phyloP scores from a whole-genome alignment of 2,888 invertebrate genomes.

The Acrocyrtus sp. region DNA sequence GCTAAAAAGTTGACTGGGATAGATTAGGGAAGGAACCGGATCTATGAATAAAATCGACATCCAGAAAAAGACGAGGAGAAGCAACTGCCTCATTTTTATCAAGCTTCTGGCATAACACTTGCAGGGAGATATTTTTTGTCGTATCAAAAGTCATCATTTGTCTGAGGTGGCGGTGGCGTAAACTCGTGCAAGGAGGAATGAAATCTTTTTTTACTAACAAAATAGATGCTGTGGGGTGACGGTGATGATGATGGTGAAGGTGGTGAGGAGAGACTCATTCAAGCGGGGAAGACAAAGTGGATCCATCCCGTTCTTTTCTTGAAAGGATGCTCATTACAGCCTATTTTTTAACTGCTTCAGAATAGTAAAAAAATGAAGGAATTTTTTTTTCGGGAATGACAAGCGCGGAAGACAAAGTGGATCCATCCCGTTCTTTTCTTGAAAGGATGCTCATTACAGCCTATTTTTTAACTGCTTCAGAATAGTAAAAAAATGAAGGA shows the following conservation, averaged over 20 bases:
- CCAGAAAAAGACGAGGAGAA: neutral
- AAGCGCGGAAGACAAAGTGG: slow-evolving; percentile 32
- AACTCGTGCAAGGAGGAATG: neutral
- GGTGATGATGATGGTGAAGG: neutral
- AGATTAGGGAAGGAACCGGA: slow-evolving; percentile 41
- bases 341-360: neutral
- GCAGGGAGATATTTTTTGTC: neutral
- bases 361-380: slow-evolving; percentile 2
- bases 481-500: slow-evolving; percentile 2
- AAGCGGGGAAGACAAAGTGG: slow-evolving; percentile 32
- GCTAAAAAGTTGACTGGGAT: slow-evolving; percentile 14
- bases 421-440: too few species aligned
- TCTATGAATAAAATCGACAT: slow-evolving; percentile 30
- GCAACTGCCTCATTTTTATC: neutral
- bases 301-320: too few species aligned
- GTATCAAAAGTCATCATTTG: neutral
- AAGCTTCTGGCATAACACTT: neutral
- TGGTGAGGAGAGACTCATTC: slow-evolving; percentile 17
- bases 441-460: slow-evolving; percentile 6
- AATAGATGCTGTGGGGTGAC: neutral
- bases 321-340: slow-evolving; percentile 6
- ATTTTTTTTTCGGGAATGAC: too few species aligned
- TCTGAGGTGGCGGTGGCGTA: neutral
- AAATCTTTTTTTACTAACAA: neutral
- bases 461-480: neutral